These are phyloP conservation scores for Alaudala cheleensis DNA, from an alignment of 2,113 vertebrate species.

Conservation along the genomic window DNA sequence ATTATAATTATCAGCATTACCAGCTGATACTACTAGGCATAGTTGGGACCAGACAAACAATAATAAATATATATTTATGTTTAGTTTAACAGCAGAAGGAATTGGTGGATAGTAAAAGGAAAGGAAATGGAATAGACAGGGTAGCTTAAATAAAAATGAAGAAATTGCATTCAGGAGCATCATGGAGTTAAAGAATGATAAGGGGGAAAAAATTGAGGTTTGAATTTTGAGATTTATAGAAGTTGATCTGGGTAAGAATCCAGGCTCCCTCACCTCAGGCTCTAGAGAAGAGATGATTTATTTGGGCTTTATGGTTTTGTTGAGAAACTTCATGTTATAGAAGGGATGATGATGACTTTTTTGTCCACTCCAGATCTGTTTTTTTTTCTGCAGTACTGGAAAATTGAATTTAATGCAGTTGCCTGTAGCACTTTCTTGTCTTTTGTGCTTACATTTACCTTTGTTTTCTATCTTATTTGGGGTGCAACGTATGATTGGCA, in stretches of 20 bases:
- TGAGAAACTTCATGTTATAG: neutral
- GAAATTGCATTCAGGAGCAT: neutral
- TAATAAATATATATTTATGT: neutral
- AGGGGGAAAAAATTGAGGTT: neutral
- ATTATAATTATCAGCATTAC: constrained; percentile 52
- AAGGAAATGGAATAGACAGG: neutral
- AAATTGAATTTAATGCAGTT: neutral
- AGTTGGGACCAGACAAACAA: neutral
- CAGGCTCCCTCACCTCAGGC: neutral
- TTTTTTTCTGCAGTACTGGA: neutral
- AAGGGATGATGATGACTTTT: neutral
- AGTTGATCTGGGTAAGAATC: neutral
- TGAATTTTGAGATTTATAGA: neutral
- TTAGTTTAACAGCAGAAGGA: neutral
- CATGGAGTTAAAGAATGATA: neutral
- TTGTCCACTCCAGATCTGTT: neutral
- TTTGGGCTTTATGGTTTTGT: neutral
- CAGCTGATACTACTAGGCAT: neutral
- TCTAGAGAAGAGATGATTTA: neutral
- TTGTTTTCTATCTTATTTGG: neutral
- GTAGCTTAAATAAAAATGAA: neutral
- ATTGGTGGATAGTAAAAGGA: neutral
- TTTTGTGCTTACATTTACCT: neutral
- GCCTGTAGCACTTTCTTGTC: neutral
- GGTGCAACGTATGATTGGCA: neutral